Conservation (phyloP, 2,797 vertebrate genomes). For the Tapera naevia region DNA sequence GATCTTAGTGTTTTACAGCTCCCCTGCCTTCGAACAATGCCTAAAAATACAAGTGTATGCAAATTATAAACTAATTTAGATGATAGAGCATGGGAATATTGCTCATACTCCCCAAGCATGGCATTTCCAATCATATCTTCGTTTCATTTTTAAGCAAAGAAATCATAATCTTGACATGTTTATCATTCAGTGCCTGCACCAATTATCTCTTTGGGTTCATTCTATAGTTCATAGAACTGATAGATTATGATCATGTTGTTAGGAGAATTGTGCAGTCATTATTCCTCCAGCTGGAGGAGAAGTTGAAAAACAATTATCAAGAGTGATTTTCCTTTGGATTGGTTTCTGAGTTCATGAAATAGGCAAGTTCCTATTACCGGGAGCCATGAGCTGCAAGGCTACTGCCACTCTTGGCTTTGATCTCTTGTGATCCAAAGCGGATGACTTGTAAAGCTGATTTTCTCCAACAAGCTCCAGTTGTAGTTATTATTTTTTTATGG, state of each 20-base stretch:
- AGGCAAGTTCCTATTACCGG: conserved; percentile 39
- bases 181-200: conserved; percentile 73
- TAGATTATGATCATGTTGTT: conserved; percentile 74
- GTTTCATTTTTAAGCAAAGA: conserved; percentile 74
- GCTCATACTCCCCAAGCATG: conserved; percentile 60
- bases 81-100: conserved; percentile 67
- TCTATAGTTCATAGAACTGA: conserved; percentile 69
- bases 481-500: not conserved
- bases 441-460: not conserved
- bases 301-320: conserved; percentile 66
- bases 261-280: conserved; percentile 69
- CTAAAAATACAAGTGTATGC: conserved; percentile 66
- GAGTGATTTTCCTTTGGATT: conserved; percentile 63
- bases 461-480: not conserved
- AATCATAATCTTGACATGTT: conserved; percentile 76
- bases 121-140: conserved; percentile 63
- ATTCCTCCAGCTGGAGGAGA: conserved; percentile 63
- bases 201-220: conserved; percentile 75
- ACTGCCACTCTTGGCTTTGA: not conserved
- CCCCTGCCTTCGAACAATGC: conserved; percentile 38
- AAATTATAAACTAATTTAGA: conserved; percentile 74
- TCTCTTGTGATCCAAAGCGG: not conserved
- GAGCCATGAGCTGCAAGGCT: not conserved
- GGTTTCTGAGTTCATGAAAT: conserved; percentile 22
- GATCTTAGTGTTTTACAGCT: conserved; percentile 42